A percentile compares a stretch with the other conserved stretches of the same genome.
These are phyloP conservation scores for Craseonycteris thonglongyai DNA, from an alignment of 2,113 vertebrate species.

Conservation along the genomic window DNA sequence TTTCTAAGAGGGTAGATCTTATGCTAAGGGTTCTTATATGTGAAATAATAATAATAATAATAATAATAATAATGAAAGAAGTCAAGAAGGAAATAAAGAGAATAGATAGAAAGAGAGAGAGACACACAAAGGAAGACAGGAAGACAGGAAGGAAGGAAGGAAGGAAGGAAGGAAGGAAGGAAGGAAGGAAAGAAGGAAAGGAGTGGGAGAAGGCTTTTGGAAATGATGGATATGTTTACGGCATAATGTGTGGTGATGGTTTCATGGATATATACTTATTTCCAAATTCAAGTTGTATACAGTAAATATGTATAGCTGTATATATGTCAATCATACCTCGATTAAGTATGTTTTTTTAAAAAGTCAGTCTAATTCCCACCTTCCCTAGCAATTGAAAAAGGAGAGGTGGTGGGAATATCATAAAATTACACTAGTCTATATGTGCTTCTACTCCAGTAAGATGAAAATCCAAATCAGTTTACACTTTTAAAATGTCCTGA, in stretches of 20 bases:
- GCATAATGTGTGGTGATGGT: neutral
- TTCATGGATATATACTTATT: neutral
- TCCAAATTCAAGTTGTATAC: neutral
- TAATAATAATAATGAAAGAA: too few species aligned
- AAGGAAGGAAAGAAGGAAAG: neutral
- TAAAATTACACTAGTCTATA: neutral
- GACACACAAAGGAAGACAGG: too few species aligned
- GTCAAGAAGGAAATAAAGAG: too few species aligned
- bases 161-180: too few species aligned
- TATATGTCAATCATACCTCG: neutral
- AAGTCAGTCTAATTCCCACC: neutral
- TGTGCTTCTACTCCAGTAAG: neutral
- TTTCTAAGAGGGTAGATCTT: neutral
- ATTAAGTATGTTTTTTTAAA: neutral
- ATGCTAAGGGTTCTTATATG: too few species aligned
- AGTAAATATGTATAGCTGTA: neutral
- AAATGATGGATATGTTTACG: neutral
- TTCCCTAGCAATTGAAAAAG: neutral
- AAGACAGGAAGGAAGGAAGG: too few species aligned
- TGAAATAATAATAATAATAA: too few species aligned
- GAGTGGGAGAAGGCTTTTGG: neutral
- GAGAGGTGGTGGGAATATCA: neutral
- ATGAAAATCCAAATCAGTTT: neutral
- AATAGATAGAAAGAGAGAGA: too few species aligned
- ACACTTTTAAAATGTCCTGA: neutral